phyloP scores from a whole-genome alignment of 2,888 invertebrate species.

The Panzeria rudis region DNA sequence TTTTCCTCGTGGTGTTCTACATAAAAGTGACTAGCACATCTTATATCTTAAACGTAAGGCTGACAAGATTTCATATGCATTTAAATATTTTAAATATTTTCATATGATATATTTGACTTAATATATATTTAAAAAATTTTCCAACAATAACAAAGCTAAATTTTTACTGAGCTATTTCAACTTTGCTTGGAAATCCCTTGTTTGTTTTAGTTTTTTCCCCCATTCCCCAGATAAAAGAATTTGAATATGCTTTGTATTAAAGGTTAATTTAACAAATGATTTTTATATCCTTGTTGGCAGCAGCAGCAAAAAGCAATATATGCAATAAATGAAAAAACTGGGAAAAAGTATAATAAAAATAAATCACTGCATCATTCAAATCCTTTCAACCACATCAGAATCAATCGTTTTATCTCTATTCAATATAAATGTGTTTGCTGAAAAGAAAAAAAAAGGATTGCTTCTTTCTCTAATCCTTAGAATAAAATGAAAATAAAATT shows the following conservation, averaged over 20 bases:
- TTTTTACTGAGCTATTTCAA: too few species aligned
- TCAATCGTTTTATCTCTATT: slow-evolving; percentile 53
- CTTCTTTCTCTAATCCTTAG: slow-evolving; percentile 19
- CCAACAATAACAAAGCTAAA: too few species aligned
- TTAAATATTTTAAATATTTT: too few species aligned
- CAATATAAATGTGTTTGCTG: slow-evolving; percentile 19
- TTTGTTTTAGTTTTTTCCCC: background rate
- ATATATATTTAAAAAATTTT: too few species aligned
- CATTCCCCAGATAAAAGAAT: slow-evolving; percentile 13
- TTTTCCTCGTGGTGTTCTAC: too few species aligned
- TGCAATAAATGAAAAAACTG: background rate
- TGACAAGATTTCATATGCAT: too few species aligned
- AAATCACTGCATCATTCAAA: slow-evolving; percentile 51
- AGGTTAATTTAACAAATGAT: slow-evolving; percentile 44
- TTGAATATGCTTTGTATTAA: background rate
- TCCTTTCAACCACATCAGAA: slow-evolving; percentile 56
- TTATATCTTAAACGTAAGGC: too few species aligned
- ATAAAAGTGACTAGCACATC: too few species aligned
- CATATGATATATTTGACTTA: too few species aligned
- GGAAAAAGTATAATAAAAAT: slow-evolving; percentile 4
- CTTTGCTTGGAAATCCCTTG: background rate
- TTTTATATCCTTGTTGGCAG: slow-evolving; percentile 12
- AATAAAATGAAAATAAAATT: background rate
- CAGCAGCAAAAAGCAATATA: background rate
- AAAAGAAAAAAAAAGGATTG: background rate